These are phyloP conservation scores for Philopotamus ludificatus DNA, from an alignment of 1,140 invertebrate species.

Conservation along the genomic window DNA sequence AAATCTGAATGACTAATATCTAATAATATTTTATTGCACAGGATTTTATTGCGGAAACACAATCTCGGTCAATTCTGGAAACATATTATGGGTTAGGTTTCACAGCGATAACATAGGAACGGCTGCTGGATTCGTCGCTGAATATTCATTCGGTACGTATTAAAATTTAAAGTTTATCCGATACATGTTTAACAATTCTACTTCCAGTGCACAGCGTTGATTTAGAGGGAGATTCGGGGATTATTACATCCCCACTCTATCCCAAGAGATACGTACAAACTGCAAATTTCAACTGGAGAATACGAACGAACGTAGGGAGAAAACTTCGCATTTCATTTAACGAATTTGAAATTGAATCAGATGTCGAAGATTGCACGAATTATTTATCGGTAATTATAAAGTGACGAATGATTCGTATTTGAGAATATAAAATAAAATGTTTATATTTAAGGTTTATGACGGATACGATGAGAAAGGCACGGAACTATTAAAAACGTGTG, in stretches of 20 bases:
- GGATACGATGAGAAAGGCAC: slow-evolving; percentile 66
- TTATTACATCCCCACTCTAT: slow-evolving; percentile 79
- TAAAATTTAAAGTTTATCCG: background rate
- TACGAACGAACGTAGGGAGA: slow-evolving; percentile 55
- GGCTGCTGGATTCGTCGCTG: slow-evolving; percentile 72
- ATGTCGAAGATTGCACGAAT: background rate
- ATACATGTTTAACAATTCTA: background rate
- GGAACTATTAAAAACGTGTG: slow-evolving; percentile 59
- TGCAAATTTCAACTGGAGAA: slow-evolving; percentile 64
- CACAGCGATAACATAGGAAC: slow-evolving; percentile 65
- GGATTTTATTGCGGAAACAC: slow-evolving; percentile 71
- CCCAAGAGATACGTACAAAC: slow-evolving; percentile 56
- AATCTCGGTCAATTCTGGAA: slow-evolving; percentile 57
- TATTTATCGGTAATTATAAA: background rate
- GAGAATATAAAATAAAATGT: background rate
- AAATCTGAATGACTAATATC: no score
- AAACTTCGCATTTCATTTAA: slow-evolving; percentile 46
- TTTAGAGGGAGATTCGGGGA: slow-evolving; percentile 60
- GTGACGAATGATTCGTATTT: background rate
- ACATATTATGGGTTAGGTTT: slow-evolving; percentile 80
- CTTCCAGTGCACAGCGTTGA: slow-evolving; percentile 60
- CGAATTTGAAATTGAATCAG: slow-evolving; percentile 15
- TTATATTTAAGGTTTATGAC: slow-evolving; percentile 64
- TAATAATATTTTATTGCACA: no score
- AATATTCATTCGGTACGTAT: slow-evolving; percentile 67